These are phyloP conservation scores for Macropus fuliginosus DNA, from an alignment of 2,797 vertebrate genomes.

Conservation along the genomic window DNA sequence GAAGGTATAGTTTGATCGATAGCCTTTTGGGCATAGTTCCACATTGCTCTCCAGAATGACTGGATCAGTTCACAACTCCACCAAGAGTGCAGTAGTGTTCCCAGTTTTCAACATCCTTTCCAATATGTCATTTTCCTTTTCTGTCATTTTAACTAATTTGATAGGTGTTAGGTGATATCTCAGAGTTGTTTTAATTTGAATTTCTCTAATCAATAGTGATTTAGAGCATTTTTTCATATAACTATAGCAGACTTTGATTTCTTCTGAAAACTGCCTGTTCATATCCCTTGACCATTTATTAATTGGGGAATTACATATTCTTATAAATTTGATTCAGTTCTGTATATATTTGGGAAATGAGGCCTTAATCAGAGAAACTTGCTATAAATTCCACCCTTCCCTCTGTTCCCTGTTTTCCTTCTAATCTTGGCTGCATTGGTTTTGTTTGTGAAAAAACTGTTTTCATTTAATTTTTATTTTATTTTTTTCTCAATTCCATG, in stretches of 20 bases:
- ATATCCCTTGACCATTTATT: not conserved
- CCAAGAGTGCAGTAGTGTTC: not conserved
- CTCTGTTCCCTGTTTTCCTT: not conserved
- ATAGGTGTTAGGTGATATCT: not conserved
- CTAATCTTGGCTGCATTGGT: not conserved
- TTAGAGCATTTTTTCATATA: not conserved
- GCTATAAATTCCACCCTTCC: not conserved
- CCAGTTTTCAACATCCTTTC: not conserved
- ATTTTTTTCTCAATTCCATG: too few species aligned
- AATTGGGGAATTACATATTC: not conserved
- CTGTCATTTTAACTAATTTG: not conserved
- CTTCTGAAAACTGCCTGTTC: not conserved
- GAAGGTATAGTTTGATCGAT: not conserved
- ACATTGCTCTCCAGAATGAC: not conserved
- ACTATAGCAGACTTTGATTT: not conserved
- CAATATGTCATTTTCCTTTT: not conserved
- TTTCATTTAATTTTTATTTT: not conserved
- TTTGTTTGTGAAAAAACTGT: not conserved
- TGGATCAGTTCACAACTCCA: not conserved
- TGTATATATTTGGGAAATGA: not conserved
- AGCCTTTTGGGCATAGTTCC: not conserved
- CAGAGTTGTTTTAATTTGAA: not conserved
- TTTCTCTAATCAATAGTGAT: not conserved
- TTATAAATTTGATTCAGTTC: not conserved
- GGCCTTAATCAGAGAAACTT: not conserved